phyloP scores from a whole-genome alignment of 2,797 vertebrate genomes.

The Acomys russatus region DNA sequence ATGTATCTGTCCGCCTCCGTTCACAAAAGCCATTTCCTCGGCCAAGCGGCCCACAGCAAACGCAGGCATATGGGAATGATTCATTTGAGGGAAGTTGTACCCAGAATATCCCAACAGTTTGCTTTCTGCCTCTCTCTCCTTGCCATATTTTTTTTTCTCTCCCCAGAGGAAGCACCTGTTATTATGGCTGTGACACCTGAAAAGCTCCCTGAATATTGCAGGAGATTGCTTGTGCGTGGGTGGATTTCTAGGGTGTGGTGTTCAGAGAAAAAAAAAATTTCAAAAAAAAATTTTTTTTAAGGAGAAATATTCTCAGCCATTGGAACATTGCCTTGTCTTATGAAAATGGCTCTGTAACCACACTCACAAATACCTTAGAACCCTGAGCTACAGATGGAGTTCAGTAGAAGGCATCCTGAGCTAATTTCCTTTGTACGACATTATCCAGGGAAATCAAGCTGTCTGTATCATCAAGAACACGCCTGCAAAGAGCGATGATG shows the following conservation, averaged over 20 bases:
- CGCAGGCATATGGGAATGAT: conserved; percentile 76
- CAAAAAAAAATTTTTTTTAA: conserved; percentile 3
- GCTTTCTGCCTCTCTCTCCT: conserved; percentile 69
- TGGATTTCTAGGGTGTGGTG: conserved; percentile 67
- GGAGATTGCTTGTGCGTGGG: conserved; percentile 75
- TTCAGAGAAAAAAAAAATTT: neutral
- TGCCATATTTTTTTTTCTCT: conserved; percentile 68
- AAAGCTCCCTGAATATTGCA: conserved; percentile 67
- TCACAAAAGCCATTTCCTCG: conserved; percentile 75
- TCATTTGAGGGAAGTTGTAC: conserved; percentile 77
- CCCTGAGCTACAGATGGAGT: conserved; percentile 84
- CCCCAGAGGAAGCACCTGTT: conserved; percentile 77
- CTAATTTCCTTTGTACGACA: conserved; percentile 83
- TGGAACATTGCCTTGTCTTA: conserved; percentile 65
- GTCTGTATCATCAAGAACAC: conserved; percentile 76
- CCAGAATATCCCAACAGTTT: conserved; percentile 80
- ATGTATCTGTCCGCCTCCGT: conserved; percentile 51
- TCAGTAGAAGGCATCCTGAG: conserved; percentile 79
- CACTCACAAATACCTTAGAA: conserved; percentile 69
- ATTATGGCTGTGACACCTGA: conserved; percentile 80
- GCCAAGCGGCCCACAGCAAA: conserved; percentile 61
- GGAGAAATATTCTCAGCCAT: conserved; percentile 77
- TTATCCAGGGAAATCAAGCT: conserved; percentile 83
- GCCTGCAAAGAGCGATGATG: conserved; percentile 39
- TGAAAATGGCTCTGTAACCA: conserved; percentile 71